A percentile compares a stretch with the other conserved stretches of the same genome.
phyloP scores from a whole-genome alignment of 2,113 vertebrate genomes.

The Odobenus rosmarus region DNA sequence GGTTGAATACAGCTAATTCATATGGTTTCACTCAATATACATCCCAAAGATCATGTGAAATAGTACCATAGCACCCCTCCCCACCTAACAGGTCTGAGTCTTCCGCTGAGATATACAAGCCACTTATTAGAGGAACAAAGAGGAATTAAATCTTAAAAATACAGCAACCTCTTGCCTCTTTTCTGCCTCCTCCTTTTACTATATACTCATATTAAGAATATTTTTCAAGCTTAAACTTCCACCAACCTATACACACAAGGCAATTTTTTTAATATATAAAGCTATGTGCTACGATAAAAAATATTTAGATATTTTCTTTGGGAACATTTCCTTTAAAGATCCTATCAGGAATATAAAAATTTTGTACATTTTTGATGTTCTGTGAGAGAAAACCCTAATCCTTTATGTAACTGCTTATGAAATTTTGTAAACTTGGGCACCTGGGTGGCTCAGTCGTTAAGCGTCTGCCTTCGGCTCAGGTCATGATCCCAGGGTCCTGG shows the following conservation, averaged over 20 bases:
- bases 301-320: not conserved
- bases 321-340: conserved; percentile 19
- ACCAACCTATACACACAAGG: not conserved
- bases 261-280: not conserved
- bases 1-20: not conserved
- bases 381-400: not conserved
- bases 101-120: not conserved
- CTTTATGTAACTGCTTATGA: not conserved
- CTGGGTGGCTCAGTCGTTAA: too few relatives aligned
- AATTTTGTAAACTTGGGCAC: not conserved
- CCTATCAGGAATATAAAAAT: not conserved
- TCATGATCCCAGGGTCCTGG: too few relatives aligned
- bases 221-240: conserved; percentile 46
- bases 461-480: too few relatives aligned
- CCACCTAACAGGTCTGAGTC: not conserved
- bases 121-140: not conserved
- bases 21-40: not conserved
- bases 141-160: not conserved
- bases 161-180: not conserved
- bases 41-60: not conserved
- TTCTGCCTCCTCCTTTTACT: not conserved
- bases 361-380: not conserved
- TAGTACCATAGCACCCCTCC: not conserved
- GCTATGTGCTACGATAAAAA: not conserved
- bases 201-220: not conserved